These are phyloP conservation scores for Phalloptychus januarius DNA, from an alignment of 2,797 vertebrate species.

Conservation along the genomic window DNA sequence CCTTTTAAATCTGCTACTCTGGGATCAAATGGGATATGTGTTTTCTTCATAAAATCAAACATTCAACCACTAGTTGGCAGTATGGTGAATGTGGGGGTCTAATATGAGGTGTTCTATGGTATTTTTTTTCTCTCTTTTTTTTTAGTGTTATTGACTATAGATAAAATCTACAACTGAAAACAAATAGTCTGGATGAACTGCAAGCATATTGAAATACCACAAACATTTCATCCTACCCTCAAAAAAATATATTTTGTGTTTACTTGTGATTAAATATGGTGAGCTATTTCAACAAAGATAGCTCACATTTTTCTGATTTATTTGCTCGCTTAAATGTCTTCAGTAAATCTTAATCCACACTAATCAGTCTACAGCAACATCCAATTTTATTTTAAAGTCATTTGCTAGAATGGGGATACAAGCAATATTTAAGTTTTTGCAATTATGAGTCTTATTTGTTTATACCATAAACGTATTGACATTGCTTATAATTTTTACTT, in stretches of 20 bases:
- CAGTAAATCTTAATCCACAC: background rate
- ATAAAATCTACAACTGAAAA: background rate
- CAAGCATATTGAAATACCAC: background rate
- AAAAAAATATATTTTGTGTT: background rate
- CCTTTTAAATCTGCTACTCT: background rate
- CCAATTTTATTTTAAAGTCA: background rate
- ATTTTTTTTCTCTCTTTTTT: background rate
- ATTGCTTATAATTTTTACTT: conserved; percentile 41
- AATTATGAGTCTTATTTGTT: background rate
- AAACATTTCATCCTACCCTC: background rate
- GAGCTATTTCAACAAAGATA: background rate
- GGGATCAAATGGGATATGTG: background rate
- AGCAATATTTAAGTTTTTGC: background rate
- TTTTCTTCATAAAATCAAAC: background rate
- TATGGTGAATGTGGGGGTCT: background rate
- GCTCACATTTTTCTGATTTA: background rate
- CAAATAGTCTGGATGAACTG: background rate
- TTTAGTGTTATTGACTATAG: background rate
- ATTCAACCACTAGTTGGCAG: background rate
- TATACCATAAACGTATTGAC: background rate
- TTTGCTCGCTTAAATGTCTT: background rate
- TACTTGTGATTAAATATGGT: background rate
- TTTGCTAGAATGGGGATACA: background rate
- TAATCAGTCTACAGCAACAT: background rate
- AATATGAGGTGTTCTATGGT: background rate